Evolutionary conservation across 2,888 invertebrate genomes (phyloP), one percentile per base, ranked within the genome.

Genomic region (Dynastes hyllus): DNA sequence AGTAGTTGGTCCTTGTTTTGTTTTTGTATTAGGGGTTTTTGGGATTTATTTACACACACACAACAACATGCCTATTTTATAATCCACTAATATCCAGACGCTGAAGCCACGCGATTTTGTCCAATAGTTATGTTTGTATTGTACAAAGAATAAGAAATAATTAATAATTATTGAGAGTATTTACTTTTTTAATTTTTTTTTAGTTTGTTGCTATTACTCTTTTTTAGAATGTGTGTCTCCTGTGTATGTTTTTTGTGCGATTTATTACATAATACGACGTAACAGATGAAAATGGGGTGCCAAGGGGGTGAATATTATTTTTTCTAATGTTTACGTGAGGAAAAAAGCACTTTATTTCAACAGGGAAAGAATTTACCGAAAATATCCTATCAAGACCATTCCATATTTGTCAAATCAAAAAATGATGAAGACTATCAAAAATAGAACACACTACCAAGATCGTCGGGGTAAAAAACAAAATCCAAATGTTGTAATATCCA

Each of bases 31-130:
- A 45, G 40, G 66, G 66, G 40, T 67, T 67, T 37, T 50, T n/a
- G 66, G 66, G 45, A 67, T 29, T 45, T 67, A 45, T 67, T 67
- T 11, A 22, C 66, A 45, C 16, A 11, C 16, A 67, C 66, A 55
- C 53, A 32, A 55, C 53, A 32, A 32, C 32, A 53, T n/a, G 66
- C 66, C 66, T 67, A 16, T 67, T 63, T 45, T 11, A 45, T 67
- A 67, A 67, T 67, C 66, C 66, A 67, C 66, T 67, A 67, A 67
- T 67, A 67, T 45, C 66, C 66, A 45, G 40, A 16, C 16, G 66
- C 66, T 67, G 45, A 67, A 67, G 2, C 40, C 40, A 37, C 66
- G 66, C 63, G 65, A 32, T 37, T 67, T 45, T n/a, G 9, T 45
- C 37, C 45, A 45, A 45, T 45, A 11, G 11, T 45, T 45, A 11